A percentile compares a stretch with the other conserved stretches of the same genome.
These are phyloP conservation scores for Orthosia cruda DNA, from an alignment of 2,888 invertebrate genomes.

Conservation along the genomic window DNA sequence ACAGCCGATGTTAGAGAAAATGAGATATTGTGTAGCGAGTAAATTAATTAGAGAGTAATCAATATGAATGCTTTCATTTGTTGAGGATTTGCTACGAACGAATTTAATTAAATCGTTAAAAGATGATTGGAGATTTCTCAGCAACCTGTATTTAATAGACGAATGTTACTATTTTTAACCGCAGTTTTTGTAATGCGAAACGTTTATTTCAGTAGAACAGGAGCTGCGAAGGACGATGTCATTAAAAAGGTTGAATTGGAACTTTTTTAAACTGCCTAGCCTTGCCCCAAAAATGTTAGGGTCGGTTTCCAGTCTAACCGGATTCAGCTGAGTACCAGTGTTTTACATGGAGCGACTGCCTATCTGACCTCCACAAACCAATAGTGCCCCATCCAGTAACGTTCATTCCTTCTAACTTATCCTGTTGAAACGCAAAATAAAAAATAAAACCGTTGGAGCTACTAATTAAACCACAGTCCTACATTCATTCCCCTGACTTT, in stretches of 20 bases:
- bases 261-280: not conserved
- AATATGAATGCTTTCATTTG: slow-evolving; percentile 37
- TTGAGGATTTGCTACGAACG: not conserved
- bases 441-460: no score
- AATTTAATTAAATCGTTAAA: slow-evolving; percentile 1
- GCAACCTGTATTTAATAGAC: not conserved
- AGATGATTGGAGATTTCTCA: not conserved
- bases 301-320: no score
- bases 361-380: not conserved
- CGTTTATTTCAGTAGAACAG: not conserved
- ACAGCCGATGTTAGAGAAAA: slow-evolving; percentile 42
- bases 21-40: slow-evolving; percentile 26
- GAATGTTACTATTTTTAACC: not conserved
- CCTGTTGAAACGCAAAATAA: no score
- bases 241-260: not conserved
- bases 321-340: no score
- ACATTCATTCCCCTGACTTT: no score
- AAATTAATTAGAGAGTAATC: slow-evolving; percentile 30
- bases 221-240: not conserved
- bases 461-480: no score
- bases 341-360: no score
- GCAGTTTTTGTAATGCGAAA: not conserved
- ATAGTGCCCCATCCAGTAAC: no score
- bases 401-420: no score
- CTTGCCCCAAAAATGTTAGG: not conserved